Percentiles rank a stretch among this genome's conserved stretches.
Evolutionary conservation across 2,113 vertebrate species (phyloP).

Genomic region (Limanda limanda): DNA sequence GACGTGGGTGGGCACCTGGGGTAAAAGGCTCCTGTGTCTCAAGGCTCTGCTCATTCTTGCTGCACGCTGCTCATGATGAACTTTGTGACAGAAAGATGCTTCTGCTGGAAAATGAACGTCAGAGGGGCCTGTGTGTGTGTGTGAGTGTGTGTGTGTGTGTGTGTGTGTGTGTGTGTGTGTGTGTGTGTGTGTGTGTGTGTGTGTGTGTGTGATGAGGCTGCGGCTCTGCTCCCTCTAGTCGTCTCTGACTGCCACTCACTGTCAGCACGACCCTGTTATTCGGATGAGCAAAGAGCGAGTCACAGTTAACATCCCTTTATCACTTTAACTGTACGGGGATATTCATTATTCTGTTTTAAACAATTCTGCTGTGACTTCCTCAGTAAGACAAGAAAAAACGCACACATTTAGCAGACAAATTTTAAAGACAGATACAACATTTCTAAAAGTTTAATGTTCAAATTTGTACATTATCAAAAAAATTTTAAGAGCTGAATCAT

Average conservation of each 20-base stretch:
- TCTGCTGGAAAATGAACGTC: constrained; percentile 47
- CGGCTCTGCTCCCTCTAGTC: constrained; percentile 19
- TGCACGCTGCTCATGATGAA: constrained; percentile 64
- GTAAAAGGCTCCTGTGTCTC: constrained; percentile 31
- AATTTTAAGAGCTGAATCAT: constrained; percentile 6
- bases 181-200: not conserved
- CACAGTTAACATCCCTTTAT: constrained; percentile 19
- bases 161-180: constrained; percentile 2
- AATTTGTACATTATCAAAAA: not conserved
- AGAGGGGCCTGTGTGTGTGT: constrained; percentile 23
- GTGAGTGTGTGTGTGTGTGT: not conserved
- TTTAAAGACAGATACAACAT: not conserved
- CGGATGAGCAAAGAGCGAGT: constrained; percentile 39
- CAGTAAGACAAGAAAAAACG: not conserved
- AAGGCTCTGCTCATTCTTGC: constrained; percentile 48
- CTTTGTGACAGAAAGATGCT: constrained; percentile 57
- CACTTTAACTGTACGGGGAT: constrained; percentile 1
- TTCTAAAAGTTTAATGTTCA: constrained; percentile 20
- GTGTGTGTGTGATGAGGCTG: constrained; percentile 17
- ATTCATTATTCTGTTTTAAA: constrained; percentile 7
- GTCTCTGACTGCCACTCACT: constrained; percentile 29
- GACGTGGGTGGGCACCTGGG: constrained; percentile 42
- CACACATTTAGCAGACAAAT: constrained; percentile 8
- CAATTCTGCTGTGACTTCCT: not conserved
- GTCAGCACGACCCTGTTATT: constrained; percentile 22